A percentile compares a stretch with the other conserved stretches of the same genome.
phyloP scores from a whole-genome alignment of 1,140 invertebrate species.

The Radopholus similis region DNA sequence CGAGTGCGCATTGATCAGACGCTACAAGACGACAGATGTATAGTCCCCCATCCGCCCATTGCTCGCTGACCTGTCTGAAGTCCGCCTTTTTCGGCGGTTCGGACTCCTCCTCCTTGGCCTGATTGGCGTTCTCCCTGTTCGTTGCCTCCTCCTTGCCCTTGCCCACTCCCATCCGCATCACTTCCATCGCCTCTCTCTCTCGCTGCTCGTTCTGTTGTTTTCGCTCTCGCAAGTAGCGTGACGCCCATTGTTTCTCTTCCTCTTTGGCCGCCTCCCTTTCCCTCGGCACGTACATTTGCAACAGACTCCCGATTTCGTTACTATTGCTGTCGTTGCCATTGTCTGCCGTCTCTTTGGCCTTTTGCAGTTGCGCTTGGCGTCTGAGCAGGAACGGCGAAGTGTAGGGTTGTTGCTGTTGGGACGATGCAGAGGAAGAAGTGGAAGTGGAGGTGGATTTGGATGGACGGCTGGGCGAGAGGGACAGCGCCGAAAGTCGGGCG shows the following conservation, averaged over 20 bases:
- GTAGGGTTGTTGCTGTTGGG: neutral
- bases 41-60: constrained; percentile 2
- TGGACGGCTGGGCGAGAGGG: neutral
- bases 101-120: neutral
- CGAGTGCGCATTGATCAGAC: constrained; percentile 35
- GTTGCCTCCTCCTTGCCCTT: constrained; percentile 13
- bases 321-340: constrained; percentile 2
- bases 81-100: neutral
- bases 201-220: constrained; percentile 20
- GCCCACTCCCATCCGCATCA: neutral
- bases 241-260: constrained; percentile 32
- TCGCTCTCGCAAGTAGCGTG: constrained; percentile 30
- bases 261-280: constrained; percentile 11
- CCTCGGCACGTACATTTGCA: constrained; percentile 1
- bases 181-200: neutral
- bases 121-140: neutral
- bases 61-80: neutral
- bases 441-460: neutral
- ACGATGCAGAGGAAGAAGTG: neutral
- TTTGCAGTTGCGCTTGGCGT: neutral
- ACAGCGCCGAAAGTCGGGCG: neutral
- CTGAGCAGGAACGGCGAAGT: constrained; percentile 13
- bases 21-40: constrained; percentile 29
- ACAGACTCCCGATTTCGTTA: neutral
- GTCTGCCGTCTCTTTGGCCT: neutral